These are phyloP conservation scores for Oryzaephilus surinamensis DNA, from an alignment of 1,140 invertebrate genomes.

Conservation along the genomic window DNA sequence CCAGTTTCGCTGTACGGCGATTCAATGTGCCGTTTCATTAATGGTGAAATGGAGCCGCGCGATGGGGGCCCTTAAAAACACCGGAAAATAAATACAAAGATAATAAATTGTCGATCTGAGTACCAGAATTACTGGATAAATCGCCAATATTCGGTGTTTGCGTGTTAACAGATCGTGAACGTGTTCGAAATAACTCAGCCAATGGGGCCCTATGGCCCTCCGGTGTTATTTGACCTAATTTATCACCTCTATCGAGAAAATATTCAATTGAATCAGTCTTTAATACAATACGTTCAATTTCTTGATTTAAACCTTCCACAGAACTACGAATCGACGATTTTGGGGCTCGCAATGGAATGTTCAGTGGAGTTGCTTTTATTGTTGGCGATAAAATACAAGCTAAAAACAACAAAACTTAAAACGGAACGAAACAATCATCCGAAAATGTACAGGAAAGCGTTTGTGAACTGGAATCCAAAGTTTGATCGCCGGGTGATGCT, in stretches of 20 bases:
- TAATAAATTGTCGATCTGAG: no score
- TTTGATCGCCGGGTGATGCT: not conserved
- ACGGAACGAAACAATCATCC: conserved; percentile 3
- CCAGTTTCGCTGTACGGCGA: conserved; percentile 17
- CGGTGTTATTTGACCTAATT: conserved; percentile 42
- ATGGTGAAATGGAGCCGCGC: conserved; percentile 47
- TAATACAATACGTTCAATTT: conserved; percentile 50
- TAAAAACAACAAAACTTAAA: conserved; percentile 10
- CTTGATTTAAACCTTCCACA: conserved; percentile 73
- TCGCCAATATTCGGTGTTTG: no score
- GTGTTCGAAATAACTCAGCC: conserved; percentile 52
- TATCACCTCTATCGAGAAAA: no score
- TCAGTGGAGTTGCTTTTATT: conserved; percentile 46
- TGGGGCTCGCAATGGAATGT: conserved; percentile 39
- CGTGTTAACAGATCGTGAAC: no score
- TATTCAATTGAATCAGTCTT: not conserved
- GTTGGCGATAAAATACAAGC: conserved; percentile 14
- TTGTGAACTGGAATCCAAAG: not conserved
- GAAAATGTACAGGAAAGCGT: not conserved
- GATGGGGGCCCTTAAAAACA: conserved; percentile 47
- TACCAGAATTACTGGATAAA: no score
- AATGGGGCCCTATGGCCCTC: conserved; percentile 73
- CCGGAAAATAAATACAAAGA: no score
- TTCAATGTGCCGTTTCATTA: conserved; percentile 44
- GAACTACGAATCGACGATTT: conserved; percentile 56